A percentile compares a stretch with the other conserved stretches of the same genome.
These are phyloP conservation scores for Drosophila nikananu DNA, from an alignment of 1,140 invertebrate genomes.

Conservation along the genomic window DNA sequence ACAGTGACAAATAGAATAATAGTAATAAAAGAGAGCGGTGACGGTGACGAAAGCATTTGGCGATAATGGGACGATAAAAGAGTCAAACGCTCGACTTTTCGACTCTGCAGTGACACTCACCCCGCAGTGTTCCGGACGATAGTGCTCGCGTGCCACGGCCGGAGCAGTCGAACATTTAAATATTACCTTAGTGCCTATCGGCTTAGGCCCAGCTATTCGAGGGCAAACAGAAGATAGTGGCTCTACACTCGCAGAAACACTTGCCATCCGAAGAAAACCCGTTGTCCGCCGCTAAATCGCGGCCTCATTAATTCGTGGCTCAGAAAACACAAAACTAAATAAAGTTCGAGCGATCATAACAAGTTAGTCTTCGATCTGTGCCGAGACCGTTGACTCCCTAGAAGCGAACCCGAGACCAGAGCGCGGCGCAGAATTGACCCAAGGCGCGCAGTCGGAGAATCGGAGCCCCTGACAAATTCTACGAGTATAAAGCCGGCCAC, in stretches of 20 bases:
- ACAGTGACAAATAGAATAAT: slow-evolving; percentile 40
- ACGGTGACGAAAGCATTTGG: slow-evolving; percentile 74
- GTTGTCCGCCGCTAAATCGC: slow-evolving; percentile 13
- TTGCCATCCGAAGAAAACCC: slow-evolving; percentile 4
- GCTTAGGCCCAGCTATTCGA: neutral
- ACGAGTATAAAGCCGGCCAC: slow-evolving; percentile 64
- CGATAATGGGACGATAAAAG: slow-evolving; percentile 82
- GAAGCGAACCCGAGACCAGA: slow-evolving; percentile 6
- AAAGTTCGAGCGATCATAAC: slow-evolving; percentile 31
- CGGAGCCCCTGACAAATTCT: slow-evolving; percentile 31
- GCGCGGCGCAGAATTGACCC: slow-evolving; percentile 30
- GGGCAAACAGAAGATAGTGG: slow-evolving; percentile 26
- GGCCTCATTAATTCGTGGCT: slow-evolving; percentile 42
- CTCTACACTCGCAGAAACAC: slow-evolving; percentile 23
- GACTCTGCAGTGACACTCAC: slow-evolving; percentile 34
- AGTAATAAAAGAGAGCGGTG: slow-evolving; percentile 57
- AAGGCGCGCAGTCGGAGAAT: slow-evolving; percentile 27
- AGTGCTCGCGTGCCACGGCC: slow-evolving; percentile 34
- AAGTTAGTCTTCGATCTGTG: slow-evolving; percentile 47
- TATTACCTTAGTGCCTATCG: slow-evolving; percentile 12
- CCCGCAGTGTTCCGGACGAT: slow-evolving; percentile 27
- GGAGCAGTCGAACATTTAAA: slow-evolving; percentile 16
- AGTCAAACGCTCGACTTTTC: slow-evolving; percentile 39
- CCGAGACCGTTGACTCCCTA: slow-evolving; percentile 26
- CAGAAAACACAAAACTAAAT: slow-evolving; percentile 26